phyloP scores from a whole-genome alignment of 2,888 invertebrate genomes.

The Ganaspis brasiliensis region DNA sequence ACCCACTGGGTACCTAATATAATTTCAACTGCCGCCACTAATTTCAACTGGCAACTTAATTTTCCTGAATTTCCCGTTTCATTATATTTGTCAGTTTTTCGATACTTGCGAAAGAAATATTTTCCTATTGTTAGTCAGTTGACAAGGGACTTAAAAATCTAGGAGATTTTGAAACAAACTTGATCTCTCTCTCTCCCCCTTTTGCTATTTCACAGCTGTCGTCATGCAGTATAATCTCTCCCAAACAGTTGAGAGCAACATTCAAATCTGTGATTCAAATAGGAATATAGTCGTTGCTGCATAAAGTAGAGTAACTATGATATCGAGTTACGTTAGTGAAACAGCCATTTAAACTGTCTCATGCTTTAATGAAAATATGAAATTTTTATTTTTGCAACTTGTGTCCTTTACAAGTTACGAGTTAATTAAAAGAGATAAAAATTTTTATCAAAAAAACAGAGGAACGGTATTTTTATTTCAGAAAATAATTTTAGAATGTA shows the following conservation, averaged over 20 bases:
- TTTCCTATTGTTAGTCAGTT: background rate
- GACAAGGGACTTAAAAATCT: slow-evolving; percentile 1
- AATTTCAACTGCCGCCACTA: too few relatives aligned
- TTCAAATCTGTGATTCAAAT: slow-evolving; percentile 42
- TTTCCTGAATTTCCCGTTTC: too few relatives aligned
- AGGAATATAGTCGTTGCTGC: slow-evolving; percentile 7
- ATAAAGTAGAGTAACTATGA: background rate
- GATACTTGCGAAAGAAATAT: background rate
- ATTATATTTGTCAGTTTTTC: too few relatives aligned
- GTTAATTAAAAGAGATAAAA: background rate
- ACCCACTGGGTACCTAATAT: too few relatives aligned
- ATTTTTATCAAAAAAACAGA: background rate
- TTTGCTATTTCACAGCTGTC: slow-evolving; percentile 26
- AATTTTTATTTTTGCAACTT: background rate
- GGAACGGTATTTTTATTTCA: background rate
- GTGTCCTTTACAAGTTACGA: background rate
- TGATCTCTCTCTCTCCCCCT: background rate
- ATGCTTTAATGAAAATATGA: slow-evolving; percentile 1
- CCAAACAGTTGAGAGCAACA: slow-evolving; percentile 22
- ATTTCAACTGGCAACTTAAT: too few relatives aligned
- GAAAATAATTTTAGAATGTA: background rate
- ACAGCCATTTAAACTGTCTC: slow-evolving; percentile 11
- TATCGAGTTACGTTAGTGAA: slow-evolving; percentile 3
- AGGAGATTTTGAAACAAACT: background rate
- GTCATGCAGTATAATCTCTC: slow-evolving; percentile 20